Evolutionary conservation across 2,113 vertebrate species (phyloP).

Genomic region (Hylia prasina): DNA sequence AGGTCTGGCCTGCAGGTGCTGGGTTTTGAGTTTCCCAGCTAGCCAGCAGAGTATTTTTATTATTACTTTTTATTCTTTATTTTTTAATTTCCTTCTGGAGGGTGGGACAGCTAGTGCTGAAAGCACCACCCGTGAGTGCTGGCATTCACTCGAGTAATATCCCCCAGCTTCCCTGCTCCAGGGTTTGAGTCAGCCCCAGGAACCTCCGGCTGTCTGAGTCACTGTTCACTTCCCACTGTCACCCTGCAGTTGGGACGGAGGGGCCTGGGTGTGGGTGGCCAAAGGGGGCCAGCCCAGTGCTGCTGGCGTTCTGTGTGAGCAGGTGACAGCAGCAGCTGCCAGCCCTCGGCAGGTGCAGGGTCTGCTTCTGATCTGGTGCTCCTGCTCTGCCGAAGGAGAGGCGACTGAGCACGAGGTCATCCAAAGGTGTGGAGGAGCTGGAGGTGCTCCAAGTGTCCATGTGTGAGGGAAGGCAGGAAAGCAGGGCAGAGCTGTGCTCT

Average conservation of each 20-base stretch:
- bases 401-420: not conserved
- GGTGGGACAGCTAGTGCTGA: not conserved
- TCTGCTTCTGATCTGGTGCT: not conserved
- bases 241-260: not conserved
- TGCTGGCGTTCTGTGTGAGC: rapidly evolving
- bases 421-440: not conserved
- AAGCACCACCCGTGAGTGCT: not conserved
- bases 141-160: not conserved
- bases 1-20: not conserved
- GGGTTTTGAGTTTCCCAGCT: not conserved
- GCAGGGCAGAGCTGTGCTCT: not conserved
- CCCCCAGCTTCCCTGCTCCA: not conserved
- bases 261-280: not conserved
- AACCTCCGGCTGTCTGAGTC: not conserved
- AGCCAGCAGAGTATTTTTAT: not conserved
- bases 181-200: not conserved
- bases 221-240: not conserved
- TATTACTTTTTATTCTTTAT: not conserved
- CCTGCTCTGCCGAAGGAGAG: not conserved
- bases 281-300: not conserved
- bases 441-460: not conserved
- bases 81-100: not conserved
- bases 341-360: rapidly evolving
- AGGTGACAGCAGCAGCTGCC: not conserved
- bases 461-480: not conserved